Evolutionary conservation across 2,797 vertebrate species (phyloP).

Genomic region (Melanotaenia pygmaea): DNA sequence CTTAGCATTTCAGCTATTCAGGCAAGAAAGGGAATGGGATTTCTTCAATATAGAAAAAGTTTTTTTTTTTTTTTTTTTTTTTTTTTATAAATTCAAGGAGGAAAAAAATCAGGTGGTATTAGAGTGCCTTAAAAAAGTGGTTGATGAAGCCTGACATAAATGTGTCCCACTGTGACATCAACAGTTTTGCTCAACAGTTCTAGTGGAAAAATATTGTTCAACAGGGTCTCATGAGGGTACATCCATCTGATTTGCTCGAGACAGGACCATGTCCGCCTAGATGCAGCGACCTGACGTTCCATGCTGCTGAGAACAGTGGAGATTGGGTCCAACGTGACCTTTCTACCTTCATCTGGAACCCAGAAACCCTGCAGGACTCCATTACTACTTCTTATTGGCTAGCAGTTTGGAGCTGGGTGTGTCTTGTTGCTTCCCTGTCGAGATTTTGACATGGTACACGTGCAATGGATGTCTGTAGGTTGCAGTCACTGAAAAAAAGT

Average conservation of each 20-base stretch:
- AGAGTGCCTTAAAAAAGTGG: too few relatives aligned
- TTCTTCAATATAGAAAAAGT: too few relatives aligned
- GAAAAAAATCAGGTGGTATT: too few relatives aligned
- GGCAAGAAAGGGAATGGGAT: too few relatives aligned
- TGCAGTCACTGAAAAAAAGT: background rate
- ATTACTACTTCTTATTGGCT: background rate
- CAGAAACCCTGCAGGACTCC: conserved; percentile 8
- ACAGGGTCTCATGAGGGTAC: background rate
- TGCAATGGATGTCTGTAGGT: conserved; percentile 7
- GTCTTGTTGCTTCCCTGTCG: background rate
- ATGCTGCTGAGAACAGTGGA: background rate
- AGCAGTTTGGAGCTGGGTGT: background rate
- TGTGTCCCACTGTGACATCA: background rate
- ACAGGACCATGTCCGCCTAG: conserved; percentile 4
- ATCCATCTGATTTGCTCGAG: conserved; percentile 2
- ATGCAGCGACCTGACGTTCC: background rate
- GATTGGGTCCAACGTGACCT: background rate
- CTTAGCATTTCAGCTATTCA: too few relatives aligned
- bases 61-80: too few relatives aligned
- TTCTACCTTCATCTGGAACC: background rate
- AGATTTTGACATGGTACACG: background rate
- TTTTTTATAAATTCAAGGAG: too few relatives aligned
- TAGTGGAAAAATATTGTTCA: background rate
- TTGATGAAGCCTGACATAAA: background rate
- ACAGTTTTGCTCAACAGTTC: background rate